Conservation (phyloP, 2,888 invertebrate species). For the Mellilla xanthometata region DNA sequence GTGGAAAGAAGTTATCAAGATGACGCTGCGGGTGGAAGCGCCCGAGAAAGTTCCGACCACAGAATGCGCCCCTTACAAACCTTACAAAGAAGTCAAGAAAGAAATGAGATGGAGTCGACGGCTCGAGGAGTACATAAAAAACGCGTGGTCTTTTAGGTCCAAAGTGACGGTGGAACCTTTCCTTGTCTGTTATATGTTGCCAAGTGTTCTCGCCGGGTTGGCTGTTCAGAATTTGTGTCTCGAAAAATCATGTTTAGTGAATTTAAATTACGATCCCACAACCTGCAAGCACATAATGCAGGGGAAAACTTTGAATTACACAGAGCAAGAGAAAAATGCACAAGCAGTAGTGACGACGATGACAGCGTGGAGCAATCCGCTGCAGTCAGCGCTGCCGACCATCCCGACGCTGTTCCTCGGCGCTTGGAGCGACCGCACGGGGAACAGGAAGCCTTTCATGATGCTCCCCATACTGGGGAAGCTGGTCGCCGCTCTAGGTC, state of each 20-base stretch:
- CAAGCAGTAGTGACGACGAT: slow-evolving; percentile 81
- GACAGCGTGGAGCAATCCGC: slow-evolving; percentile 82
- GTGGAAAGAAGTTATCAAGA: slow-evolving; percentile 58
- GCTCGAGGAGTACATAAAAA: slow-evolving; percentile 64
- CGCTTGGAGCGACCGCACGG: slow-evolving; percentile 85
- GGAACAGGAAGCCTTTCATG: slow-evolving; percentile 83
- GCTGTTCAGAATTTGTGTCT: slow-evolving; percentile 81
- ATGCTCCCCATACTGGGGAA: slow-evolving; percentile 83
- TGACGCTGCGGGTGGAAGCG: slow-evolving; percentile 77
- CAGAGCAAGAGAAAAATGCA: slow-evolving; percentile 70
- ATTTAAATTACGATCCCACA: slow-evolving; percentile 75
- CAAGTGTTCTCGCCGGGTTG: slow-evolving; percentile 85
- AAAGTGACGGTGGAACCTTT: slow-evolving; percentile 86
- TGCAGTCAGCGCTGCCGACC: slow-evolving; percentile 82
- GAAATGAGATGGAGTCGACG: slow-evolving; percentile 62
- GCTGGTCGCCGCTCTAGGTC: slow-evolving; percentile 76
- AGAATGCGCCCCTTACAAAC: slow-evolving; percentile 59
- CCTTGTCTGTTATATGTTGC: slow-evolving; percentile 85
- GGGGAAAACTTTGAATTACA: slow-evolving; percentile 62
- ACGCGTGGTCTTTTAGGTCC: slow-evolving; percentile 65
- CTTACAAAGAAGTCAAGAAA: slow-evolving; percentile 47
- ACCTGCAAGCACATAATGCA: slow-evolving; percentile 79
- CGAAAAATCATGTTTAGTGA: slow-evolving; percentile 83
- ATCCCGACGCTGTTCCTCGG: slow-evolving; percentile 82
- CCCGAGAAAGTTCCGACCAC: slow-evolving; percentile 69